Conservation (phyloP, 2,888 invertebrate genomes). For the Pseudococcus viburni region DNA sequence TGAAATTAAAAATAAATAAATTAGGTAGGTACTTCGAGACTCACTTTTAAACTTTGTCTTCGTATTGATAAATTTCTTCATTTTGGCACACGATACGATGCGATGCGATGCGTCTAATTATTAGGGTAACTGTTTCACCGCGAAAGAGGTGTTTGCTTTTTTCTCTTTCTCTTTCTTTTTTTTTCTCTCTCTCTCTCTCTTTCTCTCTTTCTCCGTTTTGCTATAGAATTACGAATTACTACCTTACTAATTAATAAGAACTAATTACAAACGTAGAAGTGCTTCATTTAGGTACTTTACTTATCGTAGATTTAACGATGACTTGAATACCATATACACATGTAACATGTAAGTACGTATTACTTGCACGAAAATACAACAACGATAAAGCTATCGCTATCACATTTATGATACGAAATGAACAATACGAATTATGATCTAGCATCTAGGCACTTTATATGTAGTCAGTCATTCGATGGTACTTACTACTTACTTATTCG, state of each 20-base stretch:
- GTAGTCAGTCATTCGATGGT: neutral
- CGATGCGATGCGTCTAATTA: neutral
- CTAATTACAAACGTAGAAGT: neutral
- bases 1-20: too few species aligned
- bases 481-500: neutral
- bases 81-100: neutral
- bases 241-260: too few species aligned
- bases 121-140: too few species aligned
- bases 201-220: too few species aligned
- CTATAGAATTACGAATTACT: neutral
- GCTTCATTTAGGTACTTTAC: neutral
- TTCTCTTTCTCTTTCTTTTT: too few species aligned
- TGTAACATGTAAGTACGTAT: too few species aligned
- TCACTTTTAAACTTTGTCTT: neutral
- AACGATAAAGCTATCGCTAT: slow-evolving; percentile 7
- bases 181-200: too few species aligned
- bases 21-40: neutral
- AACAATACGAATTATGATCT: neutral
- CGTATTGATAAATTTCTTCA: neutral
- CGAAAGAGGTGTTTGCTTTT: neutral
- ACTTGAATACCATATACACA: too few species aligned
- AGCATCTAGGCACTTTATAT: neutral
- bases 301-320: neutral
- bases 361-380: neutral
- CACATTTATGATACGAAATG: neutral